These are phyloP conservation scores for Acronicta aceris DNA, from an alignment of 2,888 invertebrate species.

Conservation along the genomic window DNA sequence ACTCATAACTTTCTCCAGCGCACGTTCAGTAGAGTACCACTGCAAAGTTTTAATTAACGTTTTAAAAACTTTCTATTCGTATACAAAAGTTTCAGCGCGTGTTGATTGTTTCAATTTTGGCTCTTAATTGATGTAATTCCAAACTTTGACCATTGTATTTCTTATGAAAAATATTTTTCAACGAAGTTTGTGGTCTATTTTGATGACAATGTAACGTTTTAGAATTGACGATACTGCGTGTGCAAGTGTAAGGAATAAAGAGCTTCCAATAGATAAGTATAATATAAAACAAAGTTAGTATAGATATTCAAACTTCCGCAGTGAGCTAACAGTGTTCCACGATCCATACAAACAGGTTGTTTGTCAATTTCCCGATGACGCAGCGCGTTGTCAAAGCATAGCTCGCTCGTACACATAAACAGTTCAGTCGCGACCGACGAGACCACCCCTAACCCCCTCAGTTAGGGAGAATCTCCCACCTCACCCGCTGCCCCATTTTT, in stretches of 20 bases:
- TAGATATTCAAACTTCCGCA: slow-evolving; percentile 27
- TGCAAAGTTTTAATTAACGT: slow-evolving; percentile 80
- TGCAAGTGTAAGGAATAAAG: slow-evolving; percentile 16
- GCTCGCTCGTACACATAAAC: slow-evolving; percentile 81
- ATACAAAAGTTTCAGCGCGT: slow-evolving; percentile 67
- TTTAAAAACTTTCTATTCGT: slow-evolving; percentile 79
- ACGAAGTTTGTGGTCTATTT: neutral
- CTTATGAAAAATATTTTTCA: slow-evolving; percentile 10
- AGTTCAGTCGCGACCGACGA: slow-evolving; percentile 69
- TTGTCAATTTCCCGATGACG: slow-evolving; percentile 83
- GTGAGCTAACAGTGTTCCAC: slow-evolving; percentile 41
- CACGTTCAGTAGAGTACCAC: slow-evolving; percentile 64
- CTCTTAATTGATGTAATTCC: slow-evolving; percentile 64
- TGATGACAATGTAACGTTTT: neutral
- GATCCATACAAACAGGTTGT: slow-evolving; percentile 72
- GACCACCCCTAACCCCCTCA: slow-evolving; percentile 53
- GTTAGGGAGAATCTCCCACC: slow-evolving; percentile 50
- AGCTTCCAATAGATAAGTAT: slow-evolving; percentile 12
- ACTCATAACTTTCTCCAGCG: slow-evolving; percentile 62
- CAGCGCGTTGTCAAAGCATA: slow-evolving; percentile 78
- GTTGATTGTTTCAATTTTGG: slow-evolving; percentile 68
- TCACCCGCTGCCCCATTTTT: slow-evolving; percentile 77
- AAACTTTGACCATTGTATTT: slow-evolving; percentile 47
- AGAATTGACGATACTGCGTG: neutral
- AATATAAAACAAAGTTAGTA: slow-evolving; percentile 33